These are phyloP conservation scores for Girardia tigrina DNA, from an alignment of 2,888 invertebrate genomes.

Conservation along the genomic window DNA sequence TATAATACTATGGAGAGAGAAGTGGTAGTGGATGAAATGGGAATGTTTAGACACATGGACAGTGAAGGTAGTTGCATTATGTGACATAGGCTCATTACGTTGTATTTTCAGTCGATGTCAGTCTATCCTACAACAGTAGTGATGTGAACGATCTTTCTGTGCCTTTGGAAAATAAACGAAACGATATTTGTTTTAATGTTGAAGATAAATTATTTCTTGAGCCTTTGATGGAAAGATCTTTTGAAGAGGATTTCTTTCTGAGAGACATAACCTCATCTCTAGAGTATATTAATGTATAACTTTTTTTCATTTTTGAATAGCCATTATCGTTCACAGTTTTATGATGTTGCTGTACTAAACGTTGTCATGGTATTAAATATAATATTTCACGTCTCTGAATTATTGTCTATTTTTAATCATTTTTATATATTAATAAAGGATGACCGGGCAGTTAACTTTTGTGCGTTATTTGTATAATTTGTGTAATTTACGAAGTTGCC, in stretches of 20 bases:
- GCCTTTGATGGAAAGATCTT: slow-evolving; percentile 13
- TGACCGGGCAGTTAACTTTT: too few relatives aligned
- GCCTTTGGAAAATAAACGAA: background rate
- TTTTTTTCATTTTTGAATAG: background rate
- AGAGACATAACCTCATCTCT: background rate
- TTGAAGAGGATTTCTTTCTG: background rate
- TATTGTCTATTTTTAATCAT: too few relatives aligned
- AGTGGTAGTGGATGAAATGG: background rate
- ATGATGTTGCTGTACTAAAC: too few relatives aligned
- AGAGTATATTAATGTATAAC: slow-evolving; percentile 9
- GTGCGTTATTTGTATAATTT: too few relatives aligned
- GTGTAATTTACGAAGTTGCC: too few relatives aligned
- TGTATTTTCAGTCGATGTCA: background rate
- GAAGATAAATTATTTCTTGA: slow-evolving; percentile 18
- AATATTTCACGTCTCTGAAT: too few relatives aligned
- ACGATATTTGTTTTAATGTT: background rate
- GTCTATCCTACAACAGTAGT: background rate
- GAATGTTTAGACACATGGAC: background rate
- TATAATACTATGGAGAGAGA: background rate
- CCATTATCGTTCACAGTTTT: too few relatives aligned
- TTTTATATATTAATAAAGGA: too few relatives aligned
- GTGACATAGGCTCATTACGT: background rate
- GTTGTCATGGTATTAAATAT: too few relatives aligned
- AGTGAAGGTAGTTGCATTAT: background rate
- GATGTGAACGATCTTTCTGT: background rate